Evolutionary conservation across 2,888 invertebrate genomes (phyloP).

Genomic region (Cataglyphis altisquamis): DNA sequence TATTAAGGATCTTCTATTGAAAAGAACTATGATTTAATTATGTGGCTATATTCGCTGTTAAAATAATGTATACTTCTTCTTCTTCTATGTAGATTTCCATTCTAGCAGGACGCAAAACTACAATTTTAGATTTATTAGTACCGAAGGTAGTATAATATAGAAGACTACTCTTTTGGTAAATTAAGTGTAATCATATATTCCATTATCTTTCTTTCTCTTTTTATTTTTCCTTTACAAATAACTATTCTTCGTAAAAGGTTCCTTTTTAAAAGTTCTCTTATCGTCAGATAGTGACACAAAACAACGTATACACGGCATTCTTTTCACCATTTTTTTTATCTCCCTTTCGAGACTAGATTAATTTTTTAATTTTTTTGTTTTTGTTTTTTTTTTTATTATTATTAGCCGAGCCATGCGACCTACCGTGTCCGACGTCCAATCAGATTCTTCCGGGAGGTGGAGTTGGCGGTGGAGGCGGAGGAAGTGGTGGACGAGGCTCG

Average conservation of each 20-base stretch:
- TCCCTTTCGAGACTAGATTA: background rate
- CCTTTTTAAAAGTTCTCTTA: background rate
- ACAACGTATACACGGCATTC: background rate
- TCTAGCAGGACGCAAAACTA: background rate
- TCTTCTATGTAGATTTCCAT: background rate
- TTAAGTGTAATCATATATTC: background rate
- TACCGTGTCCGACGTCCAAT: conserved; percentile 89
- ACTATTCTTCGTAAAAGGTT: background rate
- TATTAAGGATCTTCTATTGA: background rate
- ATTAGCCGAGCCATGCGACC: conserved; percentile 93
- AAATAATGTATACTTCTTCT: background rate
- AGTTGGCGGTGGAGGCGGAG: conserved; percentile 86
- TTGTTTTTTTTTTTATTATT: background rate
- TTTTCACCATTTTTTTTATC: background rate
- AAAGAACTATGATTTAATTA: background rate
- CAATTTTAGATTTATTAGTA: background rate
- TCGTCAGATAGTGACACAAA: background rate
- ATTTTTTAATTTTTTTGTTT: background rate
- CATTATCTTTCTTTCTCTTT: background rate
- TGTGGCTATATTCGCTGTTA: background rate
- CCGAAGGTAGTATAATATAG: background rate
- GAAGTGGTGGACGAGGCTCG: conserved; percentile 88
- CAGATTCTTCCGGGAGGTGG: conserved; percentile 86
- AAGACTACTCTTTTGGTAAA: background rate
- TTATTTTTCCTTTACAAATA: background rate